Percentiles rank a stretch among this genome's conserved stretches.
Conservation (phyloP, 2,888 invertebrate species). For the Odontocolon sp. region DNA sequence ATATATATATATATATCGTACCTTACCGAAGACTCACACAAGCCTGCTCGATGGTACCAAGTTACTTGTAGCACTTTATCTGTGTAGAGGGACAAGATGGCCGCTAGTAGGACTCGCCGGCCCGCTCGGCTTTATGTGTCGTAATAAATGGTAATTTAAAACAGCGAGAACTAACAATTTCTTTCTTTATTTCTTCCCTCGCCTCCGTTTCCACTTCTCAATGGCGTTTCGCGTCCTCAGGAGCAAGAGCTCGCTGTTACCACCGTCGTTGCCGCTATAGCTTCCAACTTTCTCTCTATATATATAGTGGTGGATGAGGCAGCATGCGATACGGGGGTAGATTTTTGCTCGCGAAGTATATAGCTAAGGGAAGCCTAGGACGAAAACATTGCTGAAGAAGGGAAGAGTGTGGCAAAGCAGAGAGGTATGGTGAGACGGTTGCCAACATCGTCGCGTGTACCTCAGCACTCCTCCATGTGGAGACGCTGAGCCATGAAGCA, state of each 20-base stretch:
- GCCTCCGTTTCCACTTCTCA: slow-evolving; percentile 51
- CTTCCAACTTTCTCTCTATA: slow-evolving; percentile 38
- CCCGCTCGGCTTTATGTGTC: slow-evolving; percentile 78
- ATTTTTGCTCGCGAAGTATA: slow-evolving; percentile 46
- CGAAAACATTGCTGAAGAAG: slow-evolving; percentile 48
- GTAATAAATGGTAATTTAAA: slow-evolving; percentile 81
- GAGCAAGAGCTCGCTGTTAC: slow-evolving; percentile 29
- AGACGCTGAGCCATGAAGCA: slow-evolving; percentile 67
- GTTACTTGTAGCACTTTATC: too few relatives aligned
- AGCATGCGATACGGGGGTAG: slow-evolving; percentile 38
- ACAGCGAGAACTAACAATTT: slow-evolving; percentile 81
- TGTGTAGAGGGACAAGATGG: slow-evolving; percentile 77
- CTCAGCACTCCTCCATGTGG: slow-evolving; percentile 44
- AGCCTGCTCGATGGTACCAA: too few relatives aligned
- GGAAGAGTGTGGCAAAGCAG: too few relatives aligned
- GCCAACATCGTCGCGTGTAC: slow-evolving; percentile 50
- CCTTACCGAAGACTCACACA: slow-evolving; percentile 8
- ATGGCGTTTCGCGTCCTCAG: slow-evolving; percentile 45
- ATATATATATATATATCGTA: too few relatives aligned
- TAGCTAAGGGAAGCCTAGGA: slow-evolving; percentile 33
- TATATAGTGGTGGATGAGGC: slow-evolving; percentile 2
- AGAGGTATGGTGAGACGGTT: slow-evolving; percentile 57
- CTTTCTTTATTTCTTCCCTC: slow-evolving; percentile 79
- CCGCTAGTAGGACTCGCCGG: slow-evolving; percentile 71
- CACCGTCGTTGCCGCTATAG: slow-evolving; percentile 32